Evolutionary conservation across 2,797 vertebrate genomes (phyloP).

Genomic region (Anniella stebbinsi): DNA sequence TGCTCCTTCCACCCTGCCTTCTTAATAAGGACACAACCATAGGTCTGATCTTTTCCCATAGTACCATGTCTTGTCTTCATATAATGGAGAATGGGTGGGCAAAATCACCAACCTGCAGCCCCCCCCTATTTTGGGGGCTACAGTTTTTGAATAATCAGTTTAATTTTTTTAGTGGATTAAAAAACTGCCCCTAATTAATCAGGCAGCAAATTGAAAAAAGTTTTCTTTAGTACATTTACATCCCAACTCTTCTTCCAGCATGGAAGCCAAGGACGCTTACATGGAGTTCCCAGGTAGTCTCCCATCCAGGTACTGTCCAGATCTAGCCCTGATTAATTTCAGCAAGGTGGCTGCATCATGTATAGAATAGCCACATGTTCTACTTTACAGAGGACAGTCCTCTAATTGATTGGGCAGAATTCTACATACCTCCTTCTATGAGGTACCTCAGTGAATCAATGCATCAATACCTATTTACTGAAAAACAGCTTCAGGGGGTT

Average conservation of each 20-base stretch:
- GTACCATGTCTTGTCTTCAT: neutral
- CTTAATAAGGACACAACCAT: neutral
- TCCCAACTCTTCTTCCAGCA: too few species aligned
- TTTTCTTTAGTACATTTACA: neutral
- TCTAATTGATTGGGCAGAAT: too few species aligned
- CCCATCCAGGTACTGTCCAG: neutral
- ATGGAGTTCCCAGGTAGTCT: neutral
- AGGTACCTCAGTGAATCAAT: too few species aligned
- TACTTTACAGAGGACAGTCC: too few species aligned
- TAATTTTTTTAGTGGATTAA: neutral
- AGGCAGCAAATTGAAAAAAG: neutral
- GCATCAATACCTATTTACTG: neutral
- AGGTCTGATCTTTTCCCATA: neutral
- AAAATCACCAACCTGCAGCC: neutral
- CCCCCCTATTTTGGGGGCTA: neutral
- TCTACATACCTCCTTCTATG: too few species aligned
- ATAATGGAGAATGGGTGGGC: neutral
- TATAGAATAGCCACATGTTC: too few species aligned
- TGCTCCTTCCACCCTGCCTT: too few species aligned
- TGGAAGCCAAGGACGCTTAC: neutral
- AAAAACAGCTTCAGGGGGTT: neutral
- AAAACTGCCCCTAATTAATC: neutral
- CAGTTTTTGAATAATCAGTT: neutral
- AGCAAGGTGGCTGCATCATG: neutral
- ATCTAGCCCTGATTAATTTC: neutral